Conservation (phyloP, 2,888 invertebrate genomes). For the Leptopterna dolabrata region DNA sequence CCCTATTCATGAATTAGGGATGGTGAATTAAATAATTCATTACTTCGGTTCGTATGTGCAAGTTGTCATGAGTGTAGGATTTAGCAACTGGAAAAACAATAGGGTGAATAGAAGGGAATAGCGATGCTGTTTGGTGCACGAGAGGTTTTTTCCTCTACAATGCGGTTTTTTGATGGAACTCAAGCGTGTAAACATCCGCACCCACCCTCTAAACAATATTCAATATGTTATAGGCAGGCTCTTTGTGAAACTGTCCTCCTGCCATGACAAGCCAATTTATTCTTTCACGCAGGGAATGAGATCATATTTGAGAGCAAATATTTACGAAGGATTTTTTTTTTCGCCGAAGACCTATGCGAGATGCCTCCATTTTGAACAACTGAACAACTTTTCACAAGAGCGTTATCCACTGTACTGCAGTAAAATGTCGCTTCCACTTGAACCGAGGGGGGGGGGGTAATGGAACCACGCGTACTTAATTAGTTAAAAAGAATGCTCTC, state of each 20-base stretch:
- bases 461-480: too few relatives aligned
- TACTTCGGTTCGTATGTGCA: conserved; percentile 49
- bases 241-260: conserved; percentile 45
- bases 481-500: too few relatives aligned
- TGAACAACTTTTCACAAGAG: conserved; percentile 45
- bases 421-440: too few relatives aligned
- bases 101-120: neutral
- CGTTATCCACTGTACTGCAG: too few relatives aligned
- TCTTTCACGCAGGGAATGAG: conserved; percentile 49
- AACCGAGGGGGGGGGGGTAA: too few relatives aligned
- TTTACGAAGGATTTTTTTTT: conserved; percentile 29
- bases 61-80: conserved; percentile 50
- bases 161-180: conserved; percentile 38
- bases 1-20: conserved; percentile 49
- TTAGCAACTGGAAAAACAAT: conserved; percentile 51
- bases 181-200: conserved; percentile 38
- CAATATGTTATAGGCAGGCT: conserved; percentile 44
- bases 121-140: neutral
- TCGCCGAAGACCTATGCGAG: neutral
- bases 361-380: neutral
- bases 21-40: conserved; percentile 53
- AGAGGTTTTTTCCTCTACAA: neutral
- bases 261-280: conserved; percentile 48
- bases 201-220: conserved; percentile 46
- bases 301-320: conserved; percentile 50